These are phyloP conservation scores for Axinella damicornis DNA, from an alignment of 37 sponge, comb jelly and placozoan species.

Conservation along the genomic window DNA sequence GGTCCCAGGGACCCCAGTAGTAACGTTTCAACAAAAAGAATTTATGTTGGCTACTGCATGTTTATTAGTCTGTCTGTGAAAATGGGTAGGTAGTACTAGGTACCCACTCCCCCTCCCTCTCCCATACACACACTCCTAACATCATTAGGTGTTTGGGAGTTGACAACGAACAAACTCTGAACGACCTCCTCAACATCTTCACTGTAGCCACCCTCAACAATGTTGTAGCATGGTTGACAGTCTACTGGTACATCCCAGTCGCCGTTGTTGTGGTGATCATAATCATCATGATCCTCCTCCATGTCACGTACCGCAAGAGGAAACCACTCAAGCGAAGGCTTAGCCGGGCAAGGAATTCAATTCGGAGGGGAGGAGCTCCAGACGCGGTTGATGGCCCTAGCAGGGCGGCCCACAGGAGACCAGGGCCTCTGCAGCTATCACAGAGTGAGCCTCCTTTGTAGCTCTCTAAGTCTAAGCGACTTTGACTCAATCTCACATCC, in stretches of 20 bases:
- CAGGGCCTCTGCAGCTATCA: not conserved
- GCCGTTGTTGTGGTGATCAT: constrained; percentile 54
- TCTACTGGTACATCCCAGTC: constrained; percentile 85
- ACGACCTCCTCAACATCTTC: constrained; percentile 66
- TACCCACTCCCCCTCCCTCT: not conserved
- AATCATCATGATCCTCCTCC: constrained; percentile 73
- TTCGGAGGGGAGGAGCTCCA: not conserved
- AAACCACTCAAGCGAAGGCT: constrained; percentile 49
- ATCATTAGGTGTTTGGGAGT: constrained; percentile 54
- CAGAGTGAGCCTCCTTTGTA: constrained; percentile 1
- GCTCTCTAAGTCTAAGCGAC: no score
- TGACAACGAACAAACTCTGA: constrained; percentile 56
- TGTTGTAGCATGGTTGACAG: constrained; percentile 68
- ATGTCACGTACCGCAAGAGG: constrained; percentile 80
- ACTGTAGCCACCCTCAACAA: constrained; percentile 58
- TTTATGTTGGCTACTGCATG: no score
- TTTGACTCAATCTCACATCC: no score
- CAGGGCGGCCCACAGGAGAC: not conserved
- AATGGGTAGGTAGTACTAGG: not conserved
- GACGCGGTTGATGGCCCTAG: not conserved
- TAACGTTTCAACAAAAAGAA: no score
- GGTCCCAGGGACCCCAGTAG: no score
- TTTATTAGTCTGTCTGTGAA: no score
- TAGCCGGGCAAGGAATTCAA: constrained; percentile 21
- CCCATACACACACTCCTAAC: not conserved